phyloP scores from a whole-genome alignment of 2,888 invertebrate species.

The Dolichopus griseipennis region DNA sequence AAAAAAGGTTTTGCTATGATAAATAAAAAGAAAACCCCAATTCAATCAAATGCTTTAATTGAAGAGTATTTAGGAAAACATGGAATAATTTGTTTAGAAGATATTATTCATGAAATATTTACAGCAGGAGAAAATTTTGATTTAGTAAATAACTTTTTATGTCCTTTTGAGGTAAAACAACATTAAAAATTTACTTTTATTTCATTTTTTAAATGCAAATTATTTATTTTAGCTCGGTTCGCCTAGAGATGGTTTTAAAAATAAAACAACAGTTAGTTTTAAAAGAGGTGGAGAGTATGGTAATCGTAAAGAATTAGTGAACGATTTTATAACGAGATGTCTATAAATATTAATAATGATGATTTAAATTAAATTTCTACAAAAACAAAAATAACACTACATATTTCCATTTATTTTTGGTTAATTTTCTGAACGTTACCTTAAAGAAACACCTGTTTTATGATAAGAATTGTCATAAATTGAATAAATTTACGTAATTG shows the following conservation, averaged over 20 bases:
- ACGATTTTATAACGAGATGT: conserved; percentile 37
- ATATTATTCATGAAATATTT: conserved; percentile 42
- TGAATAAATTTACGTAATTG: too few species aligned
- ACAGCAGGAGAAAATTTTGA: conserved; percentile 40
- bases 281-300: conserved; percentile 43
- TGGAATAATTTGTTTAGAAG: conserved; percentile 43
- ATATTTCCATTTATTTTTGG: too few species aligned
- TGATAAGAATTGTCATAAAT: too few species aligned
- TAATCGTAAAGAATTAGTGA: conserved; percentile 36
- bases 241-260: conserved; percentile 41
- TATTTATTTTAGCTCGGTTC: conserved; percentile 31
- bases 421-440: too few species aligned
- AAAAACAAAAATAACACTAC: too few species aligned
- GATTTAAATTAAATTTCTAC: too few species aligned
- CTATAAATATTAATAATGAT: conserved; percentile 26
- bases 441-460: too few species aligned
- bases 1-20: conserved; percentile 41
- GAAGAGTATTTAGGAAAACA: conserved; percentile 39
- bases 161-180: conserved; percentile 39
- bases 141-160: conserved; percentile 33
- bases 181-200: background rate
- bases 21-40: conserved; percentile 36
- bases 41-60: conserved; percentile 41
- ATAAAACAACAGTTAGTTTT: conserved; percentile 38
- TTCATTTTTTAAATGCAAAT: background rate